Percentiles rank a stretch among this genome's conserved stretches.
These are phyloP conservation scores for Bacillus rossius DNA, from an alignment of 1,140 invertebrate genomes.

Conservation along the genomic window DNA sequence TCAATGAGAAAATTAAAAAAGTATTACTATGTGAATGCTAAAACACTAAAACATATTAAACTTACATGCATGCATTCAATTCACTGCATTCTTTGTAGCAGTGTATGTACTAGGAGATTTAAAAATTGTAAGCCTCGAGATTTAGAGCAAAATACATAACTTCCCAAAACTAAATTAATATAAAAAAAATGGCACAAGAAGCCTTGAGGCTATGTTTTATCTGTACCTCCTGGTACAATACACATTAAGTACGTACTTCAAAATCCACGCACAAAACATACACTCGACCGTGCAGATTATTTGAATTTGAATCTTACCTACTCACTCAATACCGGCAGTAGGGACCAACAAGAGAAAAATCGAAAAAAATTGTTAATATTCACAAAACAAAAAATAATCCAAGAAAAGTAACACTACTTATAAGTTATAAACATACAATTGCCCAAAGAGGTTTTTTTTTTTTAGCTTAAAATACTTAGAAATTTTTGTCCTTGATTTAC, in stretches of 20 bases:
- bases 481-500: background rate
- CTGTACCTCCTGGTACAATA: background rate
- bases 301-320: slow-evolving; percentile 45
- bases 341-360: slow-evolving; percentile 56
- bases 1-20: too few relatives aligned
- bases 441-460: background rate
- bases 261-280: background rate
- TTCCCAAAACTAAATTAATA: too few relatives aligned
- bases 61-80: too few relatives aligned
- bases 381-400: background rate
- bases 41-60: too few relatives aligned
- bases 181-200: too few relatives aligned
- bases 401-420: too few relatives aligned
- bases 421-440: background rate
- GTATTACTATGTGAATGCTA: too few relatives aligned
- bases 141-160: too few relatives aligned
- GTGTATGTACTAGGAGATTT: too few relatives aligned
- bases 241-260: background rate
- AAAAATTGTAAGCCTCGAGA: too few relatives aligned
- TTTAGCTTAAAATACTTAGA: background rate
- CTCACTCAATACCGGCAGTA: slow-evolving; percentile 71
- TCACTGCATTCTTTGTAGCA: too few relatives aligned
- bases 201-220: too few relatives aligned
- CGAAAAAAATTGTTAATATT: slow-evolving; percentile 25
- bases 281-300: slow-evolving; percentile 8